Conservation (phyloP, 2,888 invertebrate species). For the Minunthozetes semirufus region DNA sequence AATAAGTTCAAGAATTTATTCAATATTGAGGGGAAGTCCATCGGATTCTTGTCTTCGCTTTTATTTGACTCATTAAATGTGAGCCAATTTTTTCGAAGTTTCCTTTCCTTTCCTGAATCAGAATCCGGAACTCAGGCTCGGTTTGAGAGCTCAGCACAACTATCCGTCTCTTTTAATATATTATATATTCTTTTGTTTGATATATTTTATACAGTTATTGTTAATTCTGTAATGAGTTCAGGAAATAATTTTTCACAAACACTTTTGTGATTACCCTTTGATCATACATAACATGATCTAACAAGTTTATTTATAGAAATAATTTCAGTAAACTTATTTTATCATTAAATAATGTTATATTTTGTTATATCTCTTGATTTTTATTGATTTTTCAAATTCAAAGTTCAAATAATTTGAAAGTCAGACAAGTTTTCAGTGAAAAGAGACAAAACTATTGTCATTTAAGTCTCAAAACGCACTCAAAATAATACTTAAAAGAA, state of each 20-base stretch:
- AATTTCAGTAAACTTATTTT: too few species aligned
- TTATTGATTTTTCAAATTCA: too few species aligned
- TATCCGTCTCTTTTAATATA: neutral
- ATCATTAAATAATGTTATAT: too few species aligned
- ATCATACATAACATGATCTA: neutral
- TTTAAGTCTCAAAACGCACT: too few species aligned
- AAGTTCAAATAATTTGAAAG: too few species aligned
- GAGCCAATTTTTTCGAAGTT: neutral
- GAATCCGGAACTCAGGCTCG: neutral
- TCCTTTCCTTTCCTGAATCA: neutral
- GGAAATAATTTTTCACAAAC: conserved; percentile 18
- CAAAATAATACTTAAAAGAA: too few species aligned
- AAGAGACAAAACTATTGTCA: too few species aligned
- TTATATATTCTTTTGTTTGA: neutral
- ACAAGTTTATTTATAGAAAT: too few species aligned
- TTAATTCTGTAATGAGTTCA: neutral
- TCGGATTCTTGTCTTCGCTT: neutral
- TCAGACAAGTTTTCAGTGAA: too few species aligned
- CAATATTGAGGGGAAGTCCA: too few species aligned
- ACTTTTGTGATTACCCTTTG: neutral
- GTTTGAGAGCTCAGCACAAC: neutral
- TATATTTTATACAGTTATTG: neutral
- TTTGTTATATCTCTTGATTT: too few species aligned
- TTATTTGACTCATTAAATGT: neutral
- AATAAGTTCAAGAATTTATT: neutral